Percentiles rank a stretch among this genome's conserved stretches.
These are phyloP conservation scores for Morinoia aosen DNA, from an alignment of 2,888 invertebrate genomes.

Conservation along the genomic window DNA sequence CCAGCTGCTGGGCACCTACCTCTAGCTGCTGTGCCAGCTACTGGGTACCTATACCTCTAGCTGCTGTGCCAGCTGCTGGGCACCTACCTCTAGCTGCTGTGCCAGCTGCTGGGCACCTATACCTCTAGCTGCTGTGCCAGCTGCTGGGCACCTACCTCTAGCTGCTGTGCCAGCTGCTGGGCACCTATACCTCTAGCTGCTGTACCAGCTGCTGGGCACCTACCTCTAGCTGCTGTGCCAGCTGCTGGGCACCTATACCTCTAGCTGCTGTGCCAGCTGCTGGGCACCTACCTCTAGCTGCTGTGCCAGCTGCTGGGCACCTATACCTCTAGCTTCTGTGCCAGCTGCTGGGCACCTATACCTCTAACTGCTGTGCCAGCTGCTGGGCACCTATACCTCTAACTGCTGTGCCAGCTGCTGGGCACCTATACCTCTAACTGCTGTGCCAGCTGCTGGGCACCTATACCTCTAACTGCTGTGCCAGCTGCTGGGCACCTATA, in stretches of 20 bases:
- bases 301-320: too few relatives aligned
- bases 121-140: background rate
- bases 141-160: too few relatives aligned
- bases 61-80: too few relatives aligned
- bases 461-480: background rate
- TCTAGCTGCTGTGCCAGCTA: background rate
- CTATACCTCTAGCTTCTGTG: too few relatives aligned
- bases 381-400: background rate
- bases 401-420: background rate
- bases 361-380: background rate
- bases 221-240: too few relatives aligned
- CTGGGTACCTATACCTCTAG: background rate
- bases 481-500: background rate
- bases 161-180: background rate
- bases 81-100: too few relatives aligned
- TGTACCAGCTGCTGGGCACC: too few relatives aligned
- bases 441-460: background rate
- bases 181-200: background rate
- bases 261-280: background rate
- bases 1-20: too few relatives aligned
- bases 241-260: background rate
- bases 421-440: background rate
- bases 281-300: background rate
- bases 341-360: background rate
- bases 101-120: background rate